Evolutionary conservation across 2,113 vertebrate species (phyloP).

Genomic region (Platichthys flesus): DNA sequence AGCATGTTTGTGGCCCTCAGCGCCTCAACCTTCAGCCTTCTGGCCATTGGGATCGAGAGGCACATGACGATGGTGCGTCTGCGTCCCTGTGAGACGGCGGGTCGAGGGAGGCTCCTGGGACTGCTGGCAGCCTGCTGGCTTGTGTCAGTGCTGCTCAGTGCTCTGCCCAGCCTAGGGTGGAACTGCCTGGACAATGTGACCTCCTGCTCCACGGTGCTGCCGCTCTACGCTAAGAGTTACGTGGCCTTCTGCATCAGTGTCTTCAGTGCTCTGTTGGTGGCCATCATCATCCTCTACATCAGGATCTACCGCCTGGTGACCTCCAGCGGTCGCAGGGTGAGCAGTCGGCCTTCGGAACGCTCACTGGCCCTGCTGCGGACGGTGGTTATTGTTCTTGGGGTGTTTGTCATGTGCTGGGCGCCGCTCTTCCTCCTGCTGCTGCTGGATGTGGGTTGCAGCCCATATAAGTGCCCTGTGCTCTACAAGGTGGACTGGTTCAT

Average conservation of each 20-base stretch:
- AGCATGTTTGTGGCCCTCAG: conserved; percentile 86
- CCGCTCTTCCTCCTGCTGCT: conserved; percentile 82
- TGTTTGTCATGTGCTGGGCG: conserved; percentile 83
- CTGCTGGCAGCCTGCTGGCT: conserved; percentile 83
- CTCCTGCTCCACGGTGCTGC: conserved; percentile 83
- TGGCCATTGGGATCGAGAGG: conserved; percentile 84
- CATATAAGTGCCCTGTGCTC: conserved; percentile 74
- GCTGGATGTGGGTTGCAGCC: conserved; percentile 82
- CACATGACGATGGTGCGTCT: conserved; percentile 86
- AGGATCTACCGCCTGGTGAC: conserved; percentile 85
- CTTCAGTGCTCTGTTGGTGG: conserved; percentile 80
- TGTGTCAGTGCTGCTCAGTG: conserved; percentile 80
- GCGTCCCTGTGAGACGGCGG: conserved; percentile 78
- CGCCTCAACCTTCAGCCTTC: conserved; percentile 84
- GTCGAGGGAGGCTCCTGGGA: conserved; percentile 76
- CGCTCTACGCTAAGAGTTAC: conserved; percentile 83
- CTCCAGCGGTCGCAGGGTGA: conserved; percentile 81
- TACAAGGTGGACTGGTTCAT: conserved; percentile 85
- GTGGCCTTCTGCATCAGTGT: conserved; percentile 85
- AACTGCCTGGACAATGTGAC: conserved; percentile 77
- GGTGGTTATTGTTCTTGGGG: conserved; percentile 82
- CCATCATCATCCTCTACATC: conserved; percentile 84
- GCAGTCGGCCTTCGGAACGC: conserved; percentile 80
- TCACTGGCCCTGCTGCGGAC: conserved; percentile 82
- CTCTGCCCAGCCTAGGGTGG: conserved; percentile 84